A percentile compares a stretch with the other conserved stretches of the same genome.
Evolutionary conservation across 2,797 vertebrate genomes (phyloP).

Genomic region (Chelonia mydas): DNA sequence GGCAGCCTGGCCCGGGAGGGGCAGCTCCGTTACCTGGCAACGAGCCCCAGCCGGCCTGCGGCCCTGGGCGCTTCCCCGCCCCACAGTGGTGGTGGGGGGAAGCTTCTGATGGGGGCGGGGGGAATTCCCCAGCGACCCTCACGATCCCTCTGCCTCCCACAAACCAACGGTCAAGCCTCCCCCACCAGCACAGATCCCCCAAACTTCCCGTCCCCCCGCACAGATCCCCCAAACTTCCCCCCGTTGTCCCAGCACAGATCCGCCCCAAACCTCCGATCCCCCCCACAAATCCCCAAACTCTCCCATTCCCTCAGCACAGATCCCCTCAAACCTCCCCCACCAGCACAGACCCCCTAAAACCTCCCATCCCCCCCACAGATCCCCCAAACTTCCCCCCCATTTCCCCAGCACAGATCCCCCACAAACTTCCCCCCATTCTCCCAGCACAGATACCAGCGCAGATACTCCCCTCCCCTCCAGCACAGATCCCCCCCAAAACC

Average conservation of each 20-base stretch:
- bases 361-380: background rate
- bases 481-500: background rate
- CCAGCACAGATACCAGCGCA: accelerated
- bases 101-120: background rate
- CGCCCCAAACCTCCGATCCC: no score
- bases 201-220: background rate
- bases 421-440: accelerated
- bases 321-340: background rate
- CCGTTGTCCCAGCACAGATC: background rate
- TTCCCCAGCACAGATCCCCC: background rate
- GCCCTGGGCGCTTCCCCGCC: no score
- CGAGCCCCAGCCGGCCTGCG: background rate
- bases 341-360: background rate
- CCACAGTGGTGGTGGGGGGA: background rate
- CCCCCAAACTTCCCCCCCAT: no score
- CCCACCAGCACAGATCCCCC: no score
- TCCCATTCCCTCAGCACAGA: background rate
- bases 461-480: no score
- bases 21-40: background rate
- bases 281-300: no score
- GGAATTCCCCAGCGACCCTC: background rate
- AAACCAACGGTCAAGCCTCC: background rate
- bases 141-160: background rate
- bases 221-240: background rate
- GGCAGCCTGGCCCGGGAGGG: background rate